Percentiles rank a stretch among this genome's conserved stretches.
Conservation (phyloP, 2,797 vertebrate species). For the Vultur gryphus region DNA sequence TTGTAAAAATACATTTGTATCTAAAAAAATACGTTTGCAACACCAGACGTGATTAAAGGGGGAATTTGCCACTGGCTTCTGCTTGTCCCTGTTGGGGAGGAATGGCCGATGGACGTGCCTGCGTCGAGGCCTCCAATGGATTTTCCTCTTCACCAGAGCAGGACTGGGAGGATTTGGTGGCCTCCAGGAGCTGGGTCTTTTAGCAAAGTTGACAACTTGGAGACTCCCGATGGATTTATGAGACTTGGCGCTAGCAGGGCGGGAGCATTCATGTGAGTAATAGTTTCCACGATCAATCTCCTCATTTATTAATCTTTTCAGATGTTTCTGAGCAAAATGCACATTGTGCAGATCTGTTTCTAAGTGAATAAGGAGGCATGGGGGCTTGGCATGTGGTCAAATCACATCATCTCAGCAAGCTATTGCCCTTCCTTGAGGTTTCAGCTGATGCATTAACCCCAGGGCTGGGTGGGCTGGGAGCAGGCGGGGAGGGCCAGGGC, state of each 20-base stretch:
- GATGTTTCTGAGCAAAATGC: conserved; percentile 5
- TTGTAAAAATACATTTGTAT: background rate
- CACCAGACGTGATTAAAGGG: background rate
- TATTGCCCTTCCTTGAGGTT: background rate
- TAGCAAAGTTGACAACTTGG: background rate
- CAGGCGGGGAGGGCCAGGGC: background rate
- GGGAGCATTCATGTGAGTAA: background rate
- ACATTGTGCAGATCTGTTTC: background rate
- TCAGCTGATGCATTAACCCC: background rate
- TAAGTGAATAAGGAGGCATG: background rate
- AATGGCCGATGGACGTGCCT: background rate
- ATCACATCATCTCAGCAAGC: background rate
- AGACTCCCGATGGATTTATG: background rate
- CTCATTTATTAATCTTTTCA: conserved; percentile 3
- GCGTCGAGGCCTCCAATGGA: accelerated
- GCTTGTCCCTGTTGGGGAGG: background rate
- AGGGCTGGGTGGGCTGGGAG: background rate
- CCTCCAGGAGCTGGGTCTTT: background rate
- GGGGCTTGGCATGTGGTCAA: background rate
- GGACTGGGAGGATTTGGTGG: background rate
- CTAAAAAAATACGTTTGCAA: background rate
- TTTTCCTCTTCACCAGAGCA: background rate
- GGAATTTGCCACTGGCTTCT: background rate
- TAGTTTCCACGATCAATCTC: background rate
- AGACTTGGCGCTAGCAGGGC: background rate